phyloP scores from a whole-genome alignment of 2,113 vertebrate species.

The Rutilus rutilus region DNA sequence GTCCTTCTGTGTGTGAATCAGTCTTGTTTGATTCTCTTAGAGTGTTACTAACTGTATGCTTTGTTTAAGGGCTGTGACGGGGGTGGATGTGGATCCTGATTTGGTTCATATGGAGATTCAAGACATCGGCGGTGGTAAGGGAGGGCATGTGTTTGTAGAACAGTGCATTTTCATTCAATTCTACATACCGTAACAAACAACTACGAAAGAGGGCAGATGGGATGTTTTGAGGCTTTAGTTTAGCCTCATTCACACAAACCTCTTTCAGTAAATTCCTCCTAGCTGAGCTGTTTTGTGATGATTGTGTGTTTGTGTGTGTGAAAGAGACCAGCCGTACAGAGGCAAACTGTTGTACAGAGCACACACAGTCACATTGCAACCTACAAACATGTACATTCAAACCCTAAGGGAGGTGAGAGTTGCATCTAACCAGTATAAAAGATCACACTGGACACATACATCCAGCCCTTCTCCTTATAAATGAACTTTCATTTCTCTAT shows the following conservation, averaged over 20 bases:
- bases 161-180: not conserved
- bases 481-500: not conserved
- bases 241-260: slow-evolving; percentile 40
- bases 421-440: not conserved
- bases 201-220: slow-evolving; percentile 3
- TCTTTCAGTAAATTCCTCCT: slow-evolving; percentile 39
- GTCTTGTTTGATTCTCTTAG: not conserved
- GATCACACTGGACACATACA: slow-evolving; percentile 10
- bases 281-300: slow-evolving; percentile 35
- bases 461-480: not conserved
- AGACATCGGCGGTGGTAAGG: slow-evolving; percentile 88
- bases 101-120: slow-evolving; percentile 97
- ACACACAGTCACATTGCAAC: slow-evolving; percentile 52
- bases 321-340: slow-evolving; percentile 58
- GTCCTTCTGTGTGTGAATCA: not conserved
- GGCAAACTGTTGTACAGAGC: slow-evolving; percentile 63
- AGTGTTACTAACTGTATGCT: slow-evolving; percentile 22
- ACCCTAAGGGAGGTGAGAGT: not conserved
- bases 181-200: not conserved
- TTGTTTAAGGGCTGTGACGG: slow-evolving; percentile 86
- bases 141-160: slow-evolving; percentile 19
- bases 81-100: slow-evolving; percentile 86
- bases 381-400: slow-evolving; percentile 31
- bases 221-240: slow-evolving; percentile 19
- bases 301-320: slow-evolving; percentile 27